Conservation (phyloP, 2,888 invertebrate genomes). For the Tricholauxania praeusta region DNA sequence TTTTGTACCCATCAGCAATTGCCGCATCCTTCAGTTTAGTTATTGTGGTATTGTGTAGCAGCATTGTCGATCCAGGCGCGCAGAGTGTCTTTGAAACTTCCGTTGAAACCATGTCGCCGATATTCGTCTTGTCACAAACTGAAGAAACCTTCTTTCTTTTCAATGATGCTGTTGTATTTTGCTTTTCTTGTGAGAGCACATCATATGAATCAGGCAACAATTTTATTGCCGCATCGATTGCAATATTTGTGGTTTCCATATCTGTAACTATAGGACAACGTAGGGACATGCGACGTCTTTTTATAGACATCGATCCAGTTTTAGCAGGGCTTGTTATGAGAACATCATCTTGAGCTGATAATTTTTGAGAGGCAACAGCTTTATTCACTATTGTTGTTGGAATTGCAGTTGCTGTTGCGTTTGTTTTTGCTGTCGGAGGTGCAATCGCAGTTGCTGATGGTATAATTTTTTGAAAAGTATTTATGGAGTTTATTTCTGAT, state of each 20-base stretch:
- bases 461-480: no score
- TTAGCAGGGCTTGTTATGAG: constrained; percentile 5
- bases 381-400: neutral
- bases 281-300: constrained; percentile 46
- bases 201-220: constrained; percentile 39
- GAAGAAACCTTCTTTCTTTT: constrained; percentile 40
- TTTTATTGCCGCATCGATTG: constrained; percentile 46
- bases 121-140: neutral
- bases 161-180: neutral
- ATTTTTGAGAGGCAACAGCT: neutral
- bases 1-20: neutral
- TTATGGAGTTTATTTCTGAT: no score
- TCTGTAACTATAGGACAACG: constrained; percentile 41
- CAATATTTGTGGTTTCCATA: constrained; percentile 42
- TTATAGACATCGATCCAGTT: constrained; percentile 20
- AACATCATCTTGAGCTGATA: neutral
- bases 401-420: constrained; percentile 6
- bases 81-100: neutral
- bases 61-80: neutral
- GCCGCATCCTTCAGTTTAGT: constrained; percentile 40
- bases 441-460: neutral
- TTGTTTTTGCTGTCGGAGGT: neutral
- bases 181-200: constrained; percentile 23
- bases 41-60: constrained; percentile 41
- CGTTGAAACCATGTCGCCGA: neutral